Evolutionary conservation across 2,888 invertebrate genomes (phyloP), one percentile per base, ranked within the genome.

Genomic region (Amiota minor): DNA sequence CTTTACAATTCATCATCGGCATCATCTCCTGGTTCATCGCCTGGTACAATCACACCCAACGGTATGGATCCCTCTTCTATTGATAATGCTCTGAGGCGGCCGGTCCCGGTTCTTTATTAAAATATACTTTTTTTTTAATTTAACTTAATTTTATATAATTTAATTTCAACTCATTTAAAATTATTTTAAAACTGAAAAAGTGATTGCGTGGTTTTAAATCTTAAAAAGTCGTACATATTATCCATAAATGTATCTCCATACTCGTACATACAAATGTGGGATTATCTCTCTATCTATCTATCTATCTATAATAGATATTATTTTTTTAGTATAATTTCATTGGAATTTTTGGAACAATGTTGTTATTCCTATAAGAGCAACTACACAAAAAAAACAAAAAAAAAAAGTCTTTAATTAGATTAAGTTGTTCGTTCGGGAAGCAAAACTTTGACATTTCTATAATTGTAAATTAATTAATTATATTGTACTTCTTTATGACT

Each of bases 51-150:
- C 35, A 88, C 89, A 59, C 87, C 89, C 71, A 89, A 88, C 72
- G 88, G 86, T 72, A 85, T 90, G 85, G 89, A 89, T 18, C 83
- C 86, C 12, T 81, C 79, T 2, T 77, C 87, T 65, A 89, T 89
- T 86, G 89, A 89, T 75, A 89, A 86, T 73, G 86, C 88, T 12
- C 79, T 90, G 62, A 82, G 90, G 76, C 84, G 90, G 78, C 90
- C 90, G 50, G 90, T 90, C 35, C 90, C 90, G 75, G 90, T 90
- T 64, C 83, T 90, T 67, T 90, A 90, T 81, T 90, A 89, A 83
- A 71, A 12, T 49, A n/a, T 47, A 18, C n/a, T 14, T 23, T 23
- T 23, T 2, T 23, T 23, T 3, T 23, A 23, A 23, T 35, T 35
- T 6, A 35, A 35, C 6, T 35, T 35, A 35, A 35, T 35, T 35